Evolutionary conservation across 2,113 vertebrate species (phyloP), one percentile per base, ranked within the genome.

Genomic region (Bostrychus sinensis): DNA sequence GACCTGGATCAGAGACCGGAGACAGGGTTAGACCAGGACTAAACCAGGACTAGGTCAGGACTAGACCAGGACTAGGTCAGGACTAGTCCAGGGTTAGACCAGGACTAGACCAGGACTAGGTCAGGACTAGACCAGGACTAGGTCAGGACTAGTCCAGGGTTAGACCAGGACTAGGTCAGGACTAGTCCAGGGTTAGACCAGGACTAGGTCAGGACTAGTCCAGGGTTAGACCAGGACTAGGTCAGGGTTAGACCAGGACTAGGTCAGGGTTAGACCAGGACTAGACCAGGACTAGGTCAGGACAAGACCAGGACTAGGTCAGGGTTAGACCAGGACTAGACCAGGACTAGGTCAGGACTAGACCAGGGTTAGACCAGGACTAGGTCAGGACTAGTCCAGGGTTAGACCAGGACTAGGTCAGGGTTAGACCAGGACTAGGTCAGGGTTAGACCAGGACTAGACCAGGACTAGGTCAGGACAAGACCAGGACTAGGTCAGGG

Each of bases 371-470:
- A 12, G 26, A 14, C 5, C 13, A 2, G 3, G 2, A 4, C 34
- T 16, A 5, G 2, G 7, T 22, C 20, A 50, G 28, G 22, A n/a
- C 26, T 17, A 0, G 1, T 16, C 10, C 7, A 16, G 28, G 32
- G 65, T 54, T 19, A 9, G 77, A 79, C 70, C 62, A 39, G 32
- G 13, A 54, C 0, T n/a, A n/a, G n/a, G n/a, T n/a, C n/a, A n/a
- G n/a, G n/a, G n/a, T n/a, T 20, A 17, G 19, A 17, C 10, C 42
- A 11, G 1, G 3, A 12, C 42, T 66, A 42, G n/a, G n/a, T n/a
- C n/a, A n/a, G n/a, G n/a, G n/a, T 9, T 43, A n/a, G 17, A 38
- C 5, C 13, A 4, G 36, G 12, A 3, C 12, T 3, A 4, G 5
- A 16, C 37, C 14, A 16, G 14, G 14, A 1, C 38, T 3, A 2